These are phyloP conservation scores for Rhodophaea formosa DNA, from an alignment of 2,888 invertebrate genomes.

Conservation along the genomic window DNA sequence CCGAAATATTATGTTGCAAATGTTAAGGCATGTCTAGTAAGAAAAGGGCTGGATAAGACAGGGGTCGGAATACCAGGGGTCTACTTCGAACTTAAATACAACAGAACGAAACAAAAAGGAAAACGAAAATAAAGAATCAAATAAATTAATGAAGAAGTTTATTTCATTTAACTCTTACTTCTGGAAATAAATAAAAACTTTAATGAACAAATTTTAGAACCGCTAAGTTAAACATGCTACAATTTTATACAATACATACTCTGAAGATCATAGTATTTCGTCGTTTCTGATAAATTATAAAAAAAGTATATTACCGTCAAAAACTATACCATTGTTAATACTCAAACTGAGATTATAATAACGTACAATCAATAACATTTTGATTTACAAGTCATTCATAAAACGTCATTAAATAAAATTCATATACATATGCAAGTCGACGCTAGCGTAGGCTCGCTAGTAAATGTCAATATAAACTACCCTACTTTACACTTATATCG, in stretches of 20 bases:
- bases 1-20: too few relatives aligned
- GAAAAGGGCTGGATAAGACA: too few relatives aligned
- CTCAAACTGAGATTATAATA: conserved; percentile 21
- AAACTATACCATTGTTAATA: conserved; percentile 13
- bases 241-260: conserved; percentile 47
- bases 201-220: conserved; percentile 58
- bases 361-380: conserved; percentile 47
- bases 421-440: conserved; percentile 39
- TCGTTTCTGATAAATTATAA: conserved; percentile 30
- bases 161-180: conserved; percentile 57
- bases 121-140: conserved; percentile 41
- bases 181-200: conserved; percentile 62
- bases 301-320: conserved; percentile 8
- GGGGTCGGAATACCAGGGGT: too few relatives aligned
- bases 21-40: too few relatives aligned
- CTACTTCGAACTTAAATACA: too few relatives aligned
- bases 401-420: conserved; percentile 5
- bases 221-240: conserved; percentile 49
- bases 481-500: conserved; percentile 64
- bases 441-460: conserved; percentile 35
- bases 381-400: conserved; percentile 31
- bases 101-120: conserved; percentile 21
- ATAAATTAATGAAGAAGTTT: conserved; percentile 58
- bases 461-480: conserved; percentile 48
- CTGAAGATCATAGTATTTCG: conserved; percentile 24